Evolutionary conservation across 1,140 invertebrate genomes (phyloP), one percentile per base, ranked within the genome.

Genomic region (Drosophila repletoides): DNA sequence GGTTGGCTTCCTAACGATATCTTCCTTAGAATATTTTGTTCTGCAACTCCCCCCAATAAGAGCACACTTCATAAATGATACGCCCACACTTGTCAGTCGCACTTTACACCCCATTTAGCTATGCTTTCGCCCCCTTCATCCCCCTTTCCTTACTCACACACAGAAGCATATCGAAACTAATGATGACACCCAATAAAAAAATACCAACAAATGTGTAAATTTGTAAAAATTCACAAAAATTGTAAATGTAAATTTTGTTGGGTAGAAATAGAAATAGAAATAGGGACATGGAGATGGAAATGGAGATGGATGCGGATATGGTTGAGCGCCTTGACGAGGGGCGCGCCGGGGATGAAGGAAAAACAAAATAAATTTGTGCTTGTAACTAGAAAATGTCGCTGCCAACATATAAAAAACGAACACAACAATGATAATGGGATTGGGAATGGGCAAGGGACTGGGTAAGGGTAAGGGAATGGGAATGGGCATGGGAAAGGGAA

Each of bases 121-220:
- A 5, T 21, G 26, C 29, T 3, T 6, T n/a, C n/a, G n/a, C 26
- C 5, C 28, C 28, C 22, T 22, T 7, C 14, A 15, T 14, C 26
- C 36, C 34, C 14, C 15, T 12, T 15, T 22, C 9, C n/a, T 3
- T 51, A 10, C 31, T 22, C 6, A 10, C 5, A 10, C 36, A 26
- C 24, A 22, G 26, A 63, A 40, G 43, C 55, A 63, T 60, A 73
- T 70, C 73, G 45, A 84, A 83, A 84, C 79, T 83, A 83, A 83
- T 83, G 79, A 83, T 83, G 79, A 83, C 80, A 84, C 74, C 79
- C 79, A 83, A 83, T 83, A 84, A 83, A 84, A 68, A 53, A 79
- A 79, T 71, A 29, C 74, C 60, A 71, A 74, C 79, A 83, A 83
- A 83, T 83, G 79, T 84, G 79, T 84, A 72, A 84, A 83, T 83